Percentiles rank a stretch among this genome's conserved stretches.
These are phyloP conservation scores for Lanius collurio DNA, from an alignment of 2,113 vertebrate species.

Conservation along the genomic window DNA sequence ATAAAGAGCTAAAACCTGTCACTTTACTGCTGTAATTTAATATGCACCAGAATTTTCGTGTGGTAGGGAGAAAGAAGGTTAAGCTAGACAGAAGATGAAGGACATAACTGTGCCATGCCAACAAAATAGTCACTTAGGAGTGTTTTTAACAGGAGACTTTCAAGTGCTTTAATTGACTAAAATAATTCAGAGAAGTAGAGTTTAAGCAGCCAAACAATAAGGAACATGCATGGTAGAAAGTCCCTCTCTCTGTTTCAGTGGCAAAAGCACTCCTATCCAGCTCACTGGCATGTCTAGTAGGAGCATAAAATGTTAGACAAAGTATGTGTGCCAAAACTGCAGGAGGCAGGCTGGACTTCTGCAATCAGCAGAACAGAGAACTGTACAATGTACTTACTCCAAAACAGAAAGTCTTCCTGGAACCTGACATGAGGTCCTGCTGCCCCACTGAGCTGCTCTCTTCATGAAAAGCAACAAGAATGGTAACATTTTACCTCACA, in stretches of 20 bases:
- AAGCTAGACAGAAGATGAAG: not conserved
- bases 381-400: not conserved
- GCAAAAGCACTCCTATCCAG: not conserved
- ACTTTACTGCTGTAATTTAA: not conserved
- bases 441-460: not conserved
- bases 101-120: not conserved
- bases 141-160: not conserved
- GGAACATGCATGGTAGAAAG: rapidly evolving
- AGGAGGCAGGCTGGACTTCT: not conserved
- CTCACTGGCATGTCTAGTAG: not conserved
- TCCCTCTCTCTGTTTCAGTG: not conserved
- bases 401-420: not conserved
- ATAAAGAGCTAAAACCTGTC: not conserved
- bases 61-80: not conserved
- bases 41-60: not conserved
- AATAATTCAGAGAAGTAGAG: not conserved
- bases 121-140: not conserved
- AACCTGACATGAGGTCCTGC: not conserved
- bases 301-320: not conserved
- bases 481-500: not conserved
- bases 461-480: not conserved
- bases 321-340: not conserved
- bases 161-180: not conserved
- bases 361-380: not conserved
- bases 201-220: not conserved